Conservation (phyloP, 2,888 invertebrate species). For the Steromphala cineraria region DNA sequence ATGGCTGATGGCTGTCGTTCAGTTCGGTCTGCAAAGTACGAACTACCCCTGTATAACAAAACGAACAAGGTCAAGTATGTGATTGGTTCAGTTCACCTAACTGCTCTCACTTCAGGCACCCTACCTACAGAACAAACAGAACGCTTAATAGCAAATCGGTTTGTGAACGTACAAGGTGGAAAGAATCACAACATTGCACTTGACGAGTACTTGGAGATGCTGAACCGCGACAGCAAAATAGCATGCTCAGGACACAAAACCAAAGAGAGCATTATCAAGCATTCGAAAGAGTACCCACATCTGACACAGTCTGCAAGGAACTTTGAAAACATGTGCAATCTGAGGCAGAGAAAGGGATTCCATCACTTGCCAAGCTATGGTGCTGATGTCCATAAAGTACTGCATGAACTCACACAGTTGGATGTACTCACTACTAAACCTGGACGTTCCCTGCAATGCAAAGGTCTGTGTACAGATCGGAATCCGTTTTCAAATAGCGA, state of each 20-base stretch:
- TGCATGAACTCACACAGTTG: conserved; percentile 3
- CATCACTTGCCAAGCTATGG: conserved; percentile 30
- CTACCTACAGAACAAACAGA: conserved; percentile 12
- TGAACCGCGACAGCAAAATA: conserved; percentile 32
- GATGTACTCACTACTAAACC: background rate
- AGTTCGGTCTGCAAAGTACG: conserved; percentile 34
- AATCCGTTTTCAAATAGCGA: conserved; percentile 14
- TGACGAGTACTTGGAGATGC: conserved; percentile 30
- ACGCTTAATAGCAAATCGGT: conserved; percentile 24
- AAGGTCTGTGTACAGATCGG: background rate
- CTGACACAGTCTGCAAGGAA: conserved; percentile 9
- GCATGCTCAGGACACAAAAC: conserved; percentile 17
- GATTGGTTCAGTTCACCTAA: conserved; percentile 29
- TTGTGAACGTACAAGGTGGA: conserved; percentile 23
- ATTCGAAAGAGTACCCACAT: conserved; percentile 30
- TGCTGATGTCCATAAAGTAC: conserved; percentile 28
- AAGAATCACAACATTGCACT: conserved; percentile 32
- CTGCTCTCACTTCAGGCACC: conserved; percentile 13
- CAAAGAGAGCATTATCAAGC: conserved; percentile 24
- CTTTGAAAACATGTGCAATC: background rate
- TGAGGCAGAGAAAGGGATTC: conserved; percentile 21
- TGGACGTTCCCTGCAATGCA: background rate
- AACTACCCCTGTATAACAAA: conserved; percentile 28
- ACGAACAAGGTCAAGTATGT: conserved; percentile 35
- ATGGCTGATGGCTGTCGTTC: conserved; percentile 28